These are phyloP conservation scores for Diarsia brunnea DNA, from an alignment of 2,888 invertebrate genomes.

Conservation along the genomic window DNA sequence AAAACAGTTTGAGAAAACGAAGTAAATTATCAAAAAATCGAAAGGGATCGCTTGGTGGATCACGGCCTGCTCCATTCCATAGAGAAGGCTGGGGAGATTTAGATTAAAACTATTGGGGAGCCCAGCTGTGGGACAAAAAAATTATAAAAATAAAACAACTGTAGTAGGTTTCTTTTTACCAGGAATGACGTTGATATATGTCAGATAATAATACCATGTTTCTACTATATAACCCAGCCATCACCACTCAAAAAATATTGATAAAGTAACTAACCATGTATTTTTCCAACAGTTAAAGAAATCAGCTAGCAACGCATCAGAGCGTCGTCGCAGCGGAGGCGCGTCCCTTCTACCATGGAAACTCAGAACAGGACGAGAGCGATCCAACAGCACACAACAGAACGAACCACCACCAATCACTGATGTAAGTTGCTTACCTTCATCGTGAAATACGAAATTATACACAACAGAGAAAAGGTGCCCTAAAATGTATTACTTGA, in stretches of 20 bases:
- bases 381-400: conserved; percentile 65
- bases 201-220: no score
- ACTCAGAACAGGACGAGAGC: conserved; percentile 92
- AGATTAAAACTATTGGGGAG: no score
- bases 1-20: no score
- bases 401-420: conserved; percentile 66
- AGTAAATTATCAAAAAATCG: not conserved
- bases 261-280: not conserved
- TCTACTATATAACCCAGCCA: not conserved
- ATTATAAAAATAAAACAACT: not conserved
- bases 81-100: not conserved
- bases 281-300: conserved; percentile 92
- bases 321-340: conserved; percentile 94
- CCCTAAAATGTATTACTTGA: not conserved
- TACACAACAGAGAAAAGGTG: no score
- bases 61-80: not conserved
- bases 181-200: no score
- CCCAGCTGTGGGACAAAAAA: not conserved
- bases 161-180: no score
- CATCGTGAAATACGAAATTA: not conserved
- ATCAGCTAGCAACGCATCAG: conserved; percentile 96
- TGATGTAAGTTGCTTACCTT: conserved; percentile 76
- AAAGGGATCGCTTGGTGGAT: not conserved
- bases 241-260: not conserved
- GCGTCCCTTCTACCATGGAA: conserved; percentile 96